Evolutionary conservation across 2,113 vertebrate genomes (phyloP), one percentile per base, ranked within the genome.

Genomic region (Syrmaticus mikado): DNA sequence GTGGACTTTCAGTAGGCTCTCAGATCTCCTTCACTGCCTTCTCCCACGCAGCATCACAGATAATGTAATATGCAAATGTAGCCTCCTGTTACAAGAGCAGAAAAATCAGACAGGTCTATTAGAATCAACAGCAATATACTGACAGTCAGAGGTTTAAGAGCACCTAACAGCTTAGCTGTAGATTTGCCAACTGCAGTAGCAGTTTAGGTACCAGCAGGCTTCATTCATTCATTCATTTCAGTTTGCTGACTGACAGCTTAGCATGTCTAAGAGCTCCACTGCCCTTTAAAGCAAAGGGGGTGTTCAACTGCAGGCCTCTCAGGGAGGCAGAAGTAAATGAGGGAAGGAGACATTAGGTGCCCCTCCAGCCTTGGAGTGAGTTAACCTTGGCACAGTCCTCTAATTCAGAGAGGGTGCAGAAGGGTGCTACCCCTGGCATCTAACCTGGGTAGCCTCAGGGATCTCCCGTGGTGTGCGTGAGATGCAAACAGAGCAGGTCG

Each of bases 91-190:
- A 22, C 30, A 13, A 10, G 13, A 2, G 24, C 57, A 25, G 34
- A 5, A 41, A 15, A 40, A 38, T 70, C 55, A 5, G 62, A 12
- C 2, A 6, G 64, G 24, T 6, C 19, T 10, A 13, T 13, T 8
- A 20, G 46, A 41, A 55, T 8, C 24, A 36, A 13, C 2, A 45
- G 11, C 32, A 7, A 16, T 6, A 3, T 2, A 17, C 0, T 1
- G 57, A n/a, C 30, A 17, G 24, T 2, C 4, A 5, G 1, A 61
- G 32, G 13, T n/a, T 48, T 21, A 27, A 75, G n/a, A 72, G 17
- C 13, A 6, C 7, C 8, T 5, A 64, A 41, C 52, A 5, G 28
- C 25, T 25, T 7, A 8, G 68, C 41, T 18, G 2, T 0, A 13
- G 32, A 1, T 11, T 4, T 25, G 66, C 66, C 6, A 5, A 1